Evolutionary conservation across 2,888 invertebrate genomes (phyloP).

Genomic region (Chirona hameri): DNA sequence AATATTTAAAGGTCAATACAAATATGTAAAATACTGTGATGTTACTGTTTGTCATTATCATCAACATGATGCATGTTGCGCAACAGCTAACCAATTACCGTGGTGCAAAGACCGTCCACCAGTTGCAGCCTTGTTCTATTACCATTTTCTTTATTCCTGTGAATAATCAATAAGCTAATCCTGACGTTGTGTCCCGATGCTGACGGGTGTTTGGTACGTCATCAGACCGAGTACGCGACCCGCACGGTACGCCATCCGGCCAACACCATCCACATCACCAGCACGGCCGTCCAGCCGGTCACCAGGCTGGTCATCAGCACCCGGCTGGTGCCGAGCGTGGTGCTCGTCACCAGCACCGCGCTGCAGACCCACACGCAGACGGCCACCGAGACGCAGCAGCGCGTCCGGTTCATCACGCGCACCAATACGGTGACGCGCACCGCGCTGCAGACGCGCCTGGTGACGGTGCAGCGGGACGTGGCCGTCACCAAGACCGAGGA

Average conservation of each 20-base stretch:
- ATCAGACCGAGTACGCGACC: neutral
- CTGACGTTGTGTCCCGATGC: no score
- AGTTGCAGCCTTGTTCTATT: no score
- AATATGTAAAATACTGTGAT: no score
- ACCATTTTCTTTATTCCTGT: no score
- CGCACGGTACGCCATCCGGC: neutral
- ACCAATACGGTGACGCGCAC: neutral
- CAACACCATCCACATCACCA: neutral
- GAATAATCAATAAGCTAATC: no score
- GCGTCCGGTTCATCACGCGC: neutral
- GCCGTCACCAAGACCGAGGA: neutral
- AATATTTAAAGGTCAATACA: no score
- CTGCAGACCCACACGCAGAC: neutral
- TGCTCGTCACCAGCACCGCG: neutral
- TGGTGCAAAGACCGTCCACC: no score
- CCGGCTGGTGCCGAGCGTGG: constrained; percentile 1
- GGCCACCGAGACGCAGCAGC: neutral
- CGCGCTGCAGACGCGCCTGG: neutral
- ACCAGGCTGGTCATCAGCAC: neutral
- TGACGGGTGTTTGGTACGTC: no score
- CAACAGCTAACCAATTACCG: no score
- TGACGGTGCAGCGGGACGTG: neutral
- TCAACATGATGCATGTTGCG: no score
- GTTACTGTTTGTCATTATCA: no score
- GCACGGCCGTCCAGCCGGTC: neutral